These are phyloP conservation scores for Temnopleurus reevesii DNA, from an alignment of 53 echinoderm and acorn worm genomes.

Conservation along the genomic window DNA sequence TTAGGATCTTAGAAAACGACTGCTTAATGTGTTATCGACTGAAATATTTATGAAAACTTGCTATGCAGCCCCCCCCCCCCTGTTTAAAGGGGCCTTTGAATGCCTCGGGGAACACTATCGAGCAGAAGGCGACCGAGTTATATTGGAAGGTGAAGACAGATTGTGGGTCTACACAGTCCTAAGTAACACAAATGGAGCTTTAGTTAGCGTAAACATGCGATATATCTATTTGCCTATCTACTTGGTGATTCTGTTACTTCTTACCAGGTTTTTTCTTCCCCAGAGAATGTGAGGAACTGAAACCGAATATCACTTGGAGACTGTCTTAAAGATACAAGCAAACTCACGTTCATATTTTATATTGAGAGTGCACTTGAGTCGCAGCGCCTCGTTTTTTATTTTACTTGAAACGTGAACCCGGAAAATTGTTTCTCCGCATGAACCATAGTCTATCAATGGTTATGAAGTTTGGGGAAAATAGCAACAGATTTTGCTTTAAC, in stretches of 20 bases:
- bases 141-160: slow-evolving; percentile 40
- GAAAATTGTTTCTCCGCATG: no score
- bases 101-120: not conserved
- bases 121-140: slow-evolving; percentile 13
- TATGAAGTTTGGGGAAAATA: no score
- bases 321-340: not conserved
- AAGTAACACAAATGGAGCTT: slow-evolving; percentile 28
- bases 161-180: slow-evolving; percentile 7
- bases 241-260: not conserved
- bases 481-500: no score
- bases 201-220: slow-evolving; percentile 32
- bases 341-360: slow-evolving; percentile 9
- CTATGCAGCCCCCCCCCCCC: not conserved
- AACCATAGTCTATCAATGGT: no score
- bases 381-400: not conserved
- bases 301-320: not conserved
- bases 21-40: no score
- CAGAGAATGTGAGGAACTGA: slow-evolving; percentile 25
- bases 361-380: not conserved
- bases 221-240: slow-evolving; percentile 21
- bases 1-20: no score
- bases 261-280: not conserved
- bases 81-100: not conserved
- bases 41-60: no score
- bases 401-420: no score